Evolutionary conservation across 2,797 vertebrate species (phyloP).

Genomic region (Gymnothorax javanicus): DNA sequence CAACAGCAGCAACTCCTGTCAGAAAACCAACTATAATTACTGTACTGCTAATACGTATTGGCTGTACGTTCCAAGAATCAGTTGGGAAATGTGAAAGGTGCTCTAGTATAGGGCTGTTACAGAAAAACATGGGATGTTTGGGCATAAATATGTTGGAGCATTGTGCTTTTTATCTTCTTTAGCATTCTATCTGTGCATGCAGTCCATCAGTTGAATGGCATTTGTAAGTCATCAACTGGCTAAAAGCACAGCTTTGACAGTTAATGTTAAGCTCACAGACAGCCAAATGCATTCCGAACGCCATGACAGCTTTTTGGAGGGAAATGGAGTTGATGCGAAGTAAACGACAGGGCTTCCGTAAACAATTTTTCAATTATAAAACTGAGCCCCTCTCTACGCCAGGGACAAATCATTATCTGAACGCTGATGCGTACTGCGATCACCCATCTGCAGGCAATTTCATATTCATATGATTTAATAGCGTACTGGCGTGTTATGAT

Average conservation of each 20-base stretch:
- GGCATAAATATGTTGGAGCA: too few relatives aligned
- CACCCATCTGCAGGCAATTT: not conserved
- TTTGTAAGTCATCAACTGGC: not conserved
- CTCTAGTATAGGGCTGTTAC: too few relatives aligned
- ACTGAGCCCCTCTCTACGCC: not conserved
- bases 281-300: not conserved
- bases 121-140: too few relatives aligned
- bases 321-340: not conserved
- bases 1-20: too few relatives aligned
- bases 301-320: not conserved
- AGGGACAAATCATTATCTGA: not conserved
- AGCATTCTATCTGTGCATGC: too few relatives aligned
- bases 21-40: too few relatives aligned
- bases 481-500: not conserved
- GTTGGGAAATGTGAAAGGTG: too few relatives aligned
- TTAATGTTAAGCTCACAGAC: not conserved
- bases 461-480: not conserved
- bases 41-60: too few relatives aligned
- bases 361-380: constrained; percentile 4
- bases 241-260: not conserved
- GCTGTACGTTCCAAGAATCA: too few relatives aligned
- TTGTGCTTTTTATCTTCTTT: too few relatives aligned
- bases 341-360: not conserved
- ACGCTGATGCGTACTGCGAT: not conserved
- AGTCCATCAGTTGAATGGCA: not conserved